phyloP scores from a whole-genome alignment of 1,140 invertebrate species.

The Neodiprion lecontei region DNA sequence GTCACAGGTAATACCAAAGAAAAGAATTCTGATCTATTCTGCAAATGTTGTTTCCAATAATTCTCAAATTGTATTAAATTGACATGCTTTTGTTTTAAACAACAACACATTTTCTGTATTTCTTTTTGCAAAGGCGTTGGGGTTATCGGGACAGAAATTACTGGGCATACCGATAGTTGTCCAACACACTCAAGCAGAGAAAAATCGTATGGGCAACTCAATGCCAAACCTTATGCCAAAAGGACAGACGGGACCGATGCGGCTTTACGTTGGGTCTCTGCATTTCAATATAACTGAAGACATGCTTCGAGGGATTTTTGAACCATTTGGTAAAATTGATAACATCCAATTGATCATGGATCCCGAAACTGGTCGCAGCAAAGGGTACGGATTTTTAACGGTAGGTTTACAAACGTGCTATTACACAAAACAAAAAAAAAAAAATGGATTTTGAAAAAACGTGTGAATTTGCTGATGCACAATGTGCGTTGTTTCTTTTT shows the following conservation, averaged over 20 bases:
- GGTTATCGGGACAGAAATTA: slow-evolving; percentile 93
- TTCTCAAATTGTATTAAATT: slow-evolving; percentile 22
- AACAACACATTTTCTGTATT: neutral
- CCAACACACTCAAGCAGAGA: slow-evolving; percentile 98
- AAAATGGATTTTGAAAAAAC: neutral
- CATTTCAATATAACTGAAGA: slow-evolving; percentile 99
- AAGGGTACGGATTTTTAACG: slow-evolving; percentile 97
- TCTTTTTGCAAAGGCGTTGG: slow-evolving; percentile 80
- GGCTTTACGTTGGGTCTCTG: slow-evolving; percentile 95
- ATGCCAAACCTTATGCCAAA: slow-evolving; percentile 84
- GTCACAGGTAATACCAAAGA: no score
- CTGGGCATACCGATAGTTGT: slow-evolving; percentile 98
- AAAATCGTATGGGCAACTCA: slow-evolving; percentile 91
- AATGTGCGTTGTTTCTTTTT: neutral
- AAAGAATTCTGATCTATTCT: slow-evolving; percentile 22
- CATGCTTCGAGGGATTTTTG: slow-evolving; percentile 98
- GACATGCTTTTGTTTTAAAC: neutral
- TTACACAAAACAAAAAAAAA: neutral
- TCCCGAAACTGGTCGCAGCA: slow-evolving; percentile 91
- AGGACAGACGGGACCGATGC: slow-evolving; percentile 89
- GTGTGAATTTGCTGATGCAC: neutral
- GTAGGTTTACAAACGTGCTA: slow-evolving; percentile 66
- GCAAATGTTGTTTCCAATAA: slow-evolving; percentile 16
- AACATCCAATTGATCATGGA: slow-evolving; percentile 96
- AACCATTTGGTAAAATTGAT: slow-evolving; percentile 99